Conservation (phyloP, 2,113 vertebrate species). For the Upupa epops region DNA sequence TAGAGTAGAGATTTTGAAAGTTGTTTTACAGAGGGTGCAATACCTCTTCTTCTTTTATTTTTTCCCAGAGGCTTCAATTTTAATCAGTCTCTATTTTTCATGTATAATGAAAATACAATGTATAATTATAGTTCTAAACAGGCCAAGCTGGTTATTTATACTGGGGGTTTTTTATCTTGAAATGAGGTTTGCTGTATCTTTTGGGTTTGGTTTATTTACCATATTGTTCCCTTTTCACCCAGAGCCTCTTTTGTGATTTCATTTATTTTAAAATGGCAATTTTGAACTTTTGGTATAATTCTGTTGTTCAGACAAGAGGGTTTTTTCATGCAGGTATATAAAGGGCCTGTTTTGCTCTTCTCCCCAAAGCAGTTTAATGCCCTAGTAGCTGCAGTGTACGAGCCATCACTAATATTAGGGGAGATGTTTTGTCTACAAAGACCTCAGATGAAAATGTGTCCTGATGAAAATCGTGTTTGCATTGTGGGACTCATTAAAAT, state of each 20-base stretch:
- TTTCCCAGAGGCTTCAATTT: background rate
- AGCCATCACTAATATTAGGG: background rate
- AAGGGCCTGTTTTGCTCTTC: background rate
- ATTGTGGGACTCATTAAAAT: background rate
- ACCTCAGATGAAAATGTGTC: background rate
- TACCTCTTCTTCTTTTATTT: background rate
- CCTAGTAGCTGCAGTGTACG: background rate
- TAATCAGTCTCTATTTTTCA: background rate
- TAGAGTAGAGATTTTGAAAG: background rate
- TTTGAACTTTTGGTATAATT: background rate
- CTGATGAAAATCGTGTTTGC: background rate
- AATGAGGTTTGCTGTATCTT: background rate
- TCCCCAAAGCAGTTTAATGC: background rate
- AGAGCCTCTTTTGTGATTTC: background rate
- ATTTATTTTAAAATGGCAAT: background rate
- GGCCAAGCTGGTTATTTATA: background rate
- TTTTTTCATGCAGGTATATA: background rate
- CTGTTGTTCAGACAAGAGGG: background rate
- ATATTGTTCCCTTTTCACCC: background rate
- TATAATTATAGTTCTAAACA: background rate
- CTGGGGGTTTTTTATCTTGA: background rate
- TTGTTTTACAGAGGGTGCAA: background rate
- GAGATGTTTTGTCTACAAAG: background rate
- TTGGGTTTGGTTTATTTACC: constrained; percentile 18
- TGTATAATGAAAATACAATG: background rate